Evolutionary conservation across 2,888 invertebrate species (phyloP).

Genomic region (Norana najaformis): DNA sequence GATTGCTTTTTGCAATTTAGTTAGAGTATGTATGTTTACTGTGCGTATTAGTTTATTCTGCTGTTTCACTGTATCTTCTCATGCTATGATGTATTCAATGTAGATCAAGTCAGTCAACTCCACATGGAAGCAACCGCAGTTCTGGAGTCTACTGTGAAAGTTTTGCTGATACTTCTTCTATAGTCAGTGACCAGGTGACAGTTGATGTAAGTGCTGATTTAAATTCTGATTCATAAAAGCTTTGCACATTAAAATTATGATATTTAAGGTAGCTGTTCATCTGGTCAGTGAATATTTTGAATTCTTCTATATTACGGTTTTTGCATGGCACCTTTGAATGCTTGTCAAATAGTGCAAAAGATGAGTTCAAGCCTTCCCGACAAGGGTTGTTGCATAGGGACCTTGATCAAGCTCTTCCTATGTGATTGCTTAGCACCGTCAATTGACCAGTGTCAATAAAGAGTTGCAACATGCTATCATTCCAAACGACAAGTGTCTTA

Average conservation of each 20-base stretch:
- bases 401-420: no score
- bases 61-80: neutral
- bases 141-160: constrained; percentile 42
- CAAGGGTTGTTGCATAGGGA: neutral
- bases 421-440: neutral
- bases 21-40: neutral
- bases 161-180: constrained; percentile 27
- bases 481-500: neutral
- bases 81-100: neutral
- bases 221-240: neutral
- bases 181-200: neutral
- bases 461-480: neutral
- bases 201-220: neutral
- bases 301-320: neutral
- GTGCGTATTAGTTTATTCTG: neutral
- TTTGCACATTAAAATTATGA: neutral
- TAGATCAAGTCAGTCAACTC: constrained; percentile 35
- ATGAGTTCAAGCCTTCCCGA: neutral
- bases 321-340: neutral
- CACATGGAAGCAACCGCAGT: constrained; percentile 41
- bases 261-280: neutral
- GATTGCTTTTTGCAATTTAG: neutral
- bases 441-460: neutral
- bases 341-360: neutral
- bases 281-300: neutral